Conservation (phyloP, 2,888 invertebrate genomes). For the Marronus borbonicus region DNA sequence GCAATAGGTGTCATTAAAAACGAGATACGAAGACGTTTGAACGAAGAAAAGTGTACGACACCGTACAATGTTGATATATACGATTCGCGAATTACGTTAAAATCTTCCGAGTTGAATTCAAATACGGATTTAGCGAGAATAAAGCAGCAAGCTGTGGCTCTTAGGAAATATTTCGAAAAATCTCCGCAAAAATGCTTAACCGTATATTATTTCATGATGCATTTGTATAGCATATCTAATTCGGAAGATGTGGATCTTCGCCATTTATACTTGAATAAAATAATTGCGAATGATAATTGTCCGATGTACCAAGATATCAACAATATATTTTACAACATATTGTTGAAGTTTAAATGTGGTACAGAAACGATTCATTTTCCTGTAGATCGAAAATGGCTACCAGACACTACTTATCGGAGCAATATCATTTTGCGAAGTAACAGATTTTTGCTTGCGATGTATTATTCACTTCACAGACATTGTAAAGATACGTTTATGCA, state of each 20-base stretch:
- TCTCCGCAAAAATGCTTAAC: constrained; percentile 8
- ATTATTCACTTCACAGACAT: constrained; percentile 51
- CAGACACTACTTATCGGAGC: constrained; percentile 58
- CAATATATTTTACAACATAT: constrained; percentile 35
- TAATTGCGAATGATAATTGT: constrained; percentile 13
- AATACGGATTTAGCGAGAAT: constrained; percentile 73
- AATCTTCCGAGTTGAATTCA: constrained; percentile 70
- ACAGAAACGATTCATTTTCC: constrained; percentile 57
- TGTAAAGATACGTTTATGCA: not conserved
- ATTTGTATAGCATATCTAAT: constrained; percentile 69
- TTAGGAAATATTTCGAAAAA: not conserved
- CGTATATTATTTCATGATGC: constrained; percentile 64
- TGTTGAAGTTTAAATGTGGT: constrained; percentile 1
- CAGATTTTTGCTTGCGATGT: constrained; percentile 54
- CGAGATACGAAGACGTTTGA: constrained; percentile 64
- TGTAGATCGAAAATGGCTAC: constrained; percentile 65
- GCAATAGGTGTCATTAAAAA: constrained; percentile 73
- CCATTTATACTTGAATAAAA: constrained; percentile 29
- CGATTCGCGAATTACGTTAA: constrained; percentile 66
- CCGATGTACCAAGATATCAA: constrained; percentile 6
- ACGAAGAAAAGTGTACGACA: constrained; percentile 37
- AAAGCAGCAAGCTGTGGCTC: constrained; percentile 71
- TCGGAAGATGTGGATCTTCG: constrained; percentile 64
- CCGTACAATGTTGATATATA: constrained; percentile 57
- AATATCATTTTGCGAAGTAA: constrained; percentile 50